Evolutionary conservation across 2,113 vertebrate genomes (phyloP), one percentile per base, ranked within the genome.

Genomic region (Hemichromis elongatus): DNA sequence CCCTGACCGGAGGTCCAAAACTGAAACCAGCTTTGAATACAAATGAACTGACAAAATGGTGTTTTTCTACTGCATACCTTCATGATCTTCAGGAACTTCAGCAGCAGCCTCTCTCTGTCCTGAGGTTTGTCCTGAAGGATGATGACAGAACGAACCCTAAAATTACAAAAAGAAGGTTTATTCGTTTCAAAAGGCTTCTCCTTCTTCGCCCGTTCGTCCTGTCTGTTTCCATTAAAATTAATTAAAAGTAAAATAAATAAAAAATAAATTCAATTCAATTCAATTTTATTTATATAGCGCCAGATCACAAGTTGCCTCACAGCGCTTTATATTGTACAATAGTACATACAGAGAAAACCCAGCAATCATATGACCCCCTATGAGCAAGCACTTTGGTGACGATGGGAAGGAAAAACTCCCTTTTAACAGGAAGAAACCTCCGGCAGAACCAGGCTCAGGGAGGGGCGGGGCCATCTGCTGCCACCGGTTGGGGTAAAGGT

Each of bases 41-140:
- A 0, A 28, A 4, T 47, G 14, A 73, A 73, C n/a, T 42, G 9
- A 47, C 9, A 47, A 26, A 24, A 47, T n/a, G 21, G 24, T 47
- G 3, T 1, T 47, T 63, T 73, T 73, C 40, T 28, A 18, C 66
- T 50, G 42, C 1, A 9, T 93, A 99, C 98, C 97, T 99, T 99
- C 98, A 99, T 99, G 86, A 97, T 96, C 91, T 99, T 99, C 88
- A 99, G 97, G 90, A 99, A 99, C 91, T 99, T 99, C 2, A 98
- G 93, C 35, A 99, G 96, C 50, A 99, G 96, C 86, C 97, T 96
- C 77, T 99, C 98, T 83, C 98, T 89, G 90, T 99, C 98, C 84
- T 99, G 98, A 42, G 97, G 96, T 92, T 99, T 99, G 86, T 99
- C 98, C 93, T 99, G 98, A 12, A 96, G 96, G 93, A 99, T 99